phyloP scores from a whole-genome alignment of 35 echinoderm and acorn worm species.

The Ophioderma brevispina region DNA sequence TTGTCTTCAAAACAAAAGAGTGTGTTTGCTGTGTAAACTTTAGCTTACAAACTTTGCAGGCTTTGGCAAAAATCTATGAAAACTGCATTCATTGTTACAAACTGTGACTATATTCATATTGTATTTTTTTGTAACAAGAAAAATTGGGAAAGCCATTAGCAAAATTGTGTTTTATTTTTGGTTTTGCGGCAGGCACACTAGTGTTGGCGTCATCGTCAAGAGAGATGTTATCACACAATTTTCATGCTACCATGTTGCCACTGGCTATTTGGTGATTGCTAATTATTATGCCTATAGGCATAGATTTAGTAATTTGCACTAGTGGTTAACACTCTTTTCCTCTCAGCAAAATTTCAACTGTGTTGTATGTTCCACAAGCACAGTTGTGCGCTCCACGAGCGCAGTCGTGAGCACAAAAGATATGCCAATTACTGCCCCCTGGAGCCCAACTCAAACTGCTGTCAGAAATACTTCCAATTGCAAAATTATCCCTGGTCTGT shows the following conservation, averaged over 20 bases:
- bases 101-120: not conserved
- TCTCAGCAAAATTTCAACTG: not conserved
- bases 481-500: not conserved
- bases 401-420: not conserved
- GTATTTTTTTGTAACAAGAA: not conserved
- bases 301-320: conserved; percentile 7
- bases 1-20: not conserved
- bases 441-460: not conserved
- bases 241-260: not conserved
- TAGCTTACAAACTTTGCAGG: not conserved
- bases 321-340: not conserved
- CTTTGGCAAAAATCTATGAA: not conserved
- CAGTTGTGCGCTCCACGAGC: not conserved
- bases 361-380: too few relatives aligned
- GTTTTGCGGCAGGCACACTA: not conserved
- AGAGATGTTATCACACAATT: not conserved
- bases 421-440: not conserved
- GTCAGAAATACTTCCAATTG: not conserved
- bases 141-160: not conserved
- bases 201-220: not conserved
- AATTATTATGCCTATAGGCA: conserved; percentile 1
- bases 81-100: not conserved
- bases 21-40: not conserved
- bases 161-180: not conserved
- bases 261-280: not conserved